Evolutionary conservation across 2,888 invertebrate species (phyloP), one percentile per base, ranked within the genome.

Genomic region (Endomychus coccineus): DNA sequence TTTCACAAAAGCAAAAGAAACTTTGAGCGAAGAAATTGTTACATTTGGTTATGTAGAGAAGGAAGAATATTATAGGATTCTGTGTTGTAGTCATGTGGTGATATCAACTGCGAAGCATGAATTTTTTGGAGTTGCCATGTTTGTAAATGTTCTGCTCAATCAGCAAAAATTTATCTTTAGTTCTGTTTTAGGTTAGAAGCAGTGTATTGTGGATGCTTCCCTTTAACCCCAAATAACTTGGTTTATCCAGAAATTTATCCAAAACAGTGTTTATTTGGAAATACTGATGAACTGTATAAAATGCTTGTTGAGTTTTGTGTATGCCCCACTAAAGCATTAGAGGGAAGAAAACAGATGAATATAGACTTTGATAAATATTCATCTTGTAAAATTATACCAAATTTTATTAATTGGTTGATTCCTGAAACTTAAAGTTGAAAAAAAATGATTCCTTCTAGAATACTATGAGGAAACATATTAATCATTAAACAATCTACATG

Each of bases 111-210:
- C 83, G 1, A 68, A 71, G 14, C 83, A 84, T 59, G 84, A 84
- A 59, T 84, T 83, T 61, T 84, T 79, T 61, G 84, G 83, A 17
- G 81, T 83, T 13, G 73, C 82, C 13, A 78, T 83, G 82, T 78
- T 67, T 66, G 71, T 66, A 40, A 25, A 19, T 19, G 21, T n/a
- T 7, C n/a, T 19, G 21, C 6, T 19, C n/a, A 7, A 19, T 19
- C n/a, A 6, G n/a, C 21, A 7, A n/a, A 19, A 19, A n/a, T 6
- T 19, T 7, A 7, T 6, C n/a, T 7, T 19, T 19, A 19, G 21
- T 19, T 19, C n/a, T 19, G 6, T 60, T 66, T 32, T 52, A 80
- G 79, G 73, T 55, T 83, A 40, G 83, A 84, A 63, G 79, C 80
- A n/a, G 71, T 73, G 2, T 71, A 71, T 47, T 72, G 71, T 44